Base-by-base conservation (phyloP, 2,797 vertebrate genomes). In the Fistularia commersonii region DNA sequence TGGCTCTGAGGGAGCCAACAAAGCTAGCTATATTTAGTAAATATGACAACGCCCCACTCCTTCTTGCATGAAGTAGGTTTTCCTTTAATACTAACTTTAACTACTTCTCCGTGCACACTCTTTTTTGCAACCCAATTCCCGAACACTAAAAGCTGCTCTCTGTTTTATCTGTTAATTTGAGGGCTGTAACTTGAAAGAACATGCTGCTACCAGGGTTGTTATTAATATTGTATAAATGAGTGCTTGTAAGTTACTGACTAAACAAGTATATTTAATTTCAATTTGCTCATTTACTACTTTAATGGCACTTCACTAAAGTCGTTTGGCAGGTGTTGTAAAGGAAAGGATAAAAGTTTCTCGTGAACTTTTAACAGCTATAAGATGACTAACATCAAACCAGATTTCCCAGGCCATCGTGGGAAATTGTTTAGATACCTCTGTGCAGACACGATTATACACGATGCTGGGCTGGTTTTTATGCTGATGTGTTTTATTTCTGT, bases 361-460 rank as follows among this genome's bases (percentile, higher is more conserved):
- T n/a, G 11, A 39, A 10, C 49, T 66, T 48, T 36, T 43, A 40
- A 13, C 9, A 32, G 23, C 65, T 47, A 15, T 64, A 56, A 53
- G 63, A 59, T 41, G 48, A 67, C 50, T 13, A 31, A 41, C 69
- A 51, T 54, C 57, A 61, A 69, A 61, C 8, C 57, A 62, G 68
- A 61, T 52, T 64, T 64, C 66, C 35, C 44, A 48, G 63, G 45
- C 42, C 53, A n/a, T 43, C 49, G 41, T 41, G 45, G 52, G 51
- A 58, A 57, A 61, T 50, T 55, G 61, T 51, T 48, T 63, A 67
- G 70, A 70, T 72, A 76, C 47, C 54, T 72, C 37, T 46, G 33
- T 47, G 48, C 50, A 69, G 49, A 72, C 54, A 23, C 64, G 69
- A 76, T 76, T 72, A 76, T 51, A 51, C 37, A 69, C 45, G 54